Conservation (phyloP, 2,797 vertebrate species). For the Enteromius mattozi region DNA sequence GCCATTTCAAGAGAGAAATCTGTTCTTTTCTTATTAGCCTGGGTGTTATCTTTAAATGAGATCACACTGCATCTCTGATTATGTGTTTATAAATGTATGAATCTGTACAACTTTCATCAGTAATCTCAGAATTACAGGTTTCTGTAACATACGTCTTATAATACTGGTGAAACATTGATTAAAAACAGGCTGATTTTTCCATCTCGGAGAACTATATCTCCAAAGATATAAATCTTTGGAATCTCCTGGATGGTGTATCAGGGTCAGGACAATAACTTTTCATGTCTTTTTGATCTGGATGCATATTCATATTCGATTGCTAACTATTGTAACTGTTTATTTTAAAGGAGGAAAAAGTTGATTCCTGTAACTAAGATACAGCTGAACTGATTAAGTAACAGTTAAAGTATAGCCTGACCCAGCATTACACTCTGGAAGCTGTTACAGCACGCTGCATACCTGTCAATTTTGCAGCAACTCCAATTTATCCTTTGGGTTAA, state of each 20-base stretch:
- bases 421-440: constrained; percentile 34
- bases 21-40: neutral
- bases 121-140: neutral
- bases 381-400: constrained; percentile 22
- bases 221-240: neutral
- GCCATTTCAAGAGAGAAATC: neutral
- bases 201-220: neutral
- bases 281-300: neutral
- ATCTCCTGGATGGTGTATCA: neutral
- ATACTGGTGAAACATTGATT: neutral
- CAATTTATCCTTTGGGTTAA: constrained; percentile 37
- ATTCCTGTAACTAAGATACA: constrained; percentile 1
- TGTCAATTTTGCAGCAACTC: constrained; percentile 21
- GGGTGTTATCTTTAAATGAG: constrained; percentile 10
- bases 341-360: neutral
- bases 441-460: constrained; percentile 59
- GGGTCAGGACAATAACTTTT: constrained; percentile 23
- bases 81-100: neutral
- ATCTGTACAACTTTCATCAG: neutral
- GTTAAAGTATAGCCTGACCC: constrained; percentile 9
- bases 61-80: neutral
- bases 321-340: constrained; percentile 5
- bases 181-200: neutral
- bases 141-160: neutral
- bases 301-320: neutral